A percentile compares a stretch with the other conserved stretches of the same genome.
Evolutionary conservation across 2,113 vertebrate genomes (phyloP).

Genomic region (Brienomyrus longianalis): DNA sequence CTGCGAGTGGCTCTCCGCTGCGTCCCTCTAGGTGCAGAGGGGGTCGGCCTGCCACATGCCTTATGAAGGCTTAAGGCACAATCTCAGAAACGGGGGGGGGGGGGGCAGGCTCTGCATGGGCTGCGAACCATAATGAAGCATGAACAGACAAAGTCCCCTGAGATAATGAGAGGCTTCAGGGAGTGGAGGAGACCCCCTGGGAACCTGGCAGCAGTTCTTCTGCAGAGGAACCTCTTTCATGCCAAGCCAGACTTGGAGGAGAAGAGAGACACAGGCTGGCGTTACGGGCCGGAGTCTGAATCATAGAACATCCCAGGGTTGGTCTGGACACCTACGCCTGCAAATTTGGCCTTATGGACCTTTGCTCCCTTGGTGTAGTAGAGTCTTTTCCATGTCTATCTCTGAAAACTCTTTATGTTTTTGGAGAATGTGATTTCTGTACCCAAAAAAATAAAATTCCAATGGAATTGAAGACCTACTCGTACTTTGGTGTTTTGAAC

Average conservation of each 20-base stretch:
- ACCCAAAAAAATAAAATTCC: background rate
- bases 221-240: background rate
- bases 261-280: background rate
- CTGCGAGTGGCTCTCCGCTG: background rate
- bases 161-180: constrained; percentile 10
- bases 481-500: background rate
- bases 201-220: background rate
- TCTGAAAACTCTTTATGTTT: background rate
- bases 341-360: background rate
- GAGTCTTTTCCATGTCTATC: background rate
- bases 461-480: background rate
- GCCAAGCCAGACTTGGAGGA: background rate
- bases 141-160: background rate
- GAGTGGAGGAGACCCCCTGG: background rate
- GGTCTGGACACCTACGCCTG: background rate
- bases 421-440: background rate
- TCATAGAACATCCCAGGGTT: background rate
- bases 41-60: background rate
- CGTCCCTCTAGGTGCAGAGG: background rate
- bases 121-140: background rate
- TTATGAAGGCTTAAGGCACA: background rate
- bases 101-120: background rate
- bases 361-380: background rate
- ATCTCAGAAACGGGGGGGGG: background rate
- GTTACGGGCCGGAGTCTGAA: background rate